Evolutionary conservation across 2,113 vertebrate species (phyloP), one percentile per base, ranked within the genome.

Genomic region (Cichladusa arquata): DNA sequence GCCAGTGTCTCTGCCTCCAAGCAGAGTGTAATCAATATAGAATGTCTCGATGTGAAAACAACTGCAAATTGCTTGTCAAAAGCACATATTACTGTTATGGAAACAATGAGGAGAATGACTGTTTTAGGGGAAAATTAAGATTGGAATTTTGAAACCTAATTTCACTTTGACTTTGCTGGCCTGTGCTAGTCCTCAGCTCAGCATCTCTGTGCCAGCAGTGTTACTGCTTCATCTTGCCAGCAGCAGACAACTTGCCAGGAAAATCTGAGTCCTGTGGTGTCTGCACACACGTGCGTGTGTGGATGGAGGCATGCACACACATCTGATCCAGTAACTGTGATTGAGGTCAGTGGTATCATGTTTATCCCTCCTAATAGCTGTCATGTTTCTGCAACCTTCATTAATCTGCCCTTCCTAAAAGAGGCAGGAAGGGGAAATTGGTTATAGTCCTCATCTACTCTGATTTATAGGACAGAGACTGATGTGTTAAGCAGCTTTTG

Each of bases 131-230:
- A 82, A 86, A 95, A 96, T 79, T 70, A 92, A 77, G 60, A 34
- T 42, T 88, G 79, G 79, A 90, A 92, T 79, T 92, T 64, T 86
- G 73, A 95, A 94, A 96, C 81, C 56, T 85, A 80, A 90, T 95
- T 97, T 96, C 80, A 38, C 44, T 83, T 95, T 79, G 92, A 87
- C 85, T 96, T 90, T 81, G 38, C 83, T 95, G 88, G 93, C 82
- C 67, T 70, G 16, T 36, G 20, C 74, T 84, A 71, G 28, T 79
- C 86, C 86, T 91, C 84, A 57, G 58, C 33, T 84, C 78, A 38
- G 45, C 42, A 44, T 90, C 62, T 82, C 62, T 62, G 71, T 89
- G 95, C 91, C 96, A 96, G 64, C 64, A 86, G 66, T 13, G 12
- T 96, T 85, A 73, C 71, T 95, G 73, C 78, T 91, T 69, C 76